Percentiles rank a stretch among this genome's conserved stretches.
Conservation (phyloP, 1,140 invertebrate genomes). For the Trachymyrmex cornetzi region DNA sequence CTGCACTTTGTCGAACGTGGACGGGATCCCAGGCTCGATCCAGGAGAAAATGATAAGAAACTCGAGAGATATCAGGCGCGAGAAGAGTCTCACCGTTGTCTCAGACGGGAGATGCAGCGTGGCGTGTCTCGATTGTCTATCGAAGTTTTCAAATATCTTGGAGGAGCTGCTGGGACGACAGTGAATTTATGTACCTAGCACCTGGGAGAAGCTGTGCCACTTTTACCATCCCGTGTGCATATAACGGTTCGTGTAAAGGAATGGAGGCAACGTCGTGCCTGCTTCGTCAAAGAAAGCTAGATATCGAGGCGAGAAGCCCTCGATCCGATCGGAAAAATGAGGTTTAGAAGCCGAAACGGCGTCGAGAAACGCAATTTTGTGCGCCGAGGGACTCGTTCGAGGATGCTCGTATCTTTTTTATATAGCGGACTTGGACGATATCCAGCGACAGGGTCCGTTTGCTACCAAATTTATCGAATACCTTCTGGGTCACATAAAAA, state of each 20-base stretch:
- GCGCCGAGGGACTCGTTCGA: constrained; percentile 6
- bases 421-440: background rate
- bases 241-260: background rate
- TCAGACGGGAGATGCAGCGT: background rate
- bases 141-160: constrained; percentile 61
- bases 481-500: background rate
- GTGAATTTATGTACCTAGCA: constrained; percentile 52
- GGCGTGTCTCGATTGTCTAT: constrained; percentile 53
- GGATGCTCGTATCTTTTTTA: constrained; percentile 30
- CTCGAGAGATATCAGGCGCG: constrained; percentile 9
- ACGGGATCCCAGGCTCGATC: constrained; percentile 24
- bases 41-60: constrained; percentile 51
- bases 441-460: background rate
- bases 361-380: constrained; percentile 31
- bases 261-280: background rate
- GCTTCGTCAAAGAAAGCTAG: constrained; percentile 15
- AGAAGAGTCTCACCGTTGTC: constrained; percentile 18
- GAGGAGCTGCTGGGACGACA: constrained; percentile 10
- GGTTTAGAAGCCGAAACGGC: constrained; percentile 20
- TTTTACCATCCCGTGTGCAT: constrained; percentile 30
- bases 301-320: constrained; percentile 10
- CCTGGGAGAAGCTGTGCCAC: constrained; percentile 35
- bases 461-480: constrained; percentile 3
- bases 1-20: constrained; percentile 39
- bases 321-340: constrained; percentile 38